phyloP scores from a whole-genome alignment of 2,797 vertebrate genomes.

The Brachymystax lenok region DNA sequence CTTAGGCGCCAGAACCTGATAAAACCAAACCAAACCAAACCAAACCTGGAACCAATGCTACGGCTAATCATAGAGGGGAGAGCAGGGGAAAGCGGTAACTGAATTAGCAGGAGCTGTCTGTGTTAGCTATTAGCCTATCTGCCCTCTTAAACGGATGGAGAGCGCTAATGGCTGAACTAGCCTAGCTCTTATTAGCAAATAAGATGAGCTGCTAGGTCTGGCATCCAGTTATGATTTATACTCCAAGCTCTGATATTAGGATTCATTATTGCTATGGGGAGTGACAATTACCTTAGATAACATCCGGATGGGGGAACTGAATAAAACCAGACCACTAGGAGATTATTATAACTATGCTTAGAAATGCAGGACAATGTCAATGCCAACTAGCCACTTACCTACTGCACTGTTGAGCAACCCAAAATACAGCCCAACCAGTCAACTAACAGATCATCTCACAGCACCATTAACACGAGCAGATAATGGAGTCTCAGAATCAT shows the following conservation, averaged over 20 bases:
- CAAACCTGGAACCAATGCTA: constrained; percentile 36
- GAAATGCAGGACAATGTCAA: background rate
- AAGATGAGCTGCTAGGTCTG: background rate
- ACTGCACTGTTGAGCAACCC: background rate
- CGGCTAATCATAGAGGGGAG: constrained; percentile 32
- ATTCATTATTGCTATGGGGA: constrained; percentile 8
- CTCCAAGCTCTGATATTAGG: background rate
- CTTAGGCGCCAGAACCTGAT: constrained; percentile 29
- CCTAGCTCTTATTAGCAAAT: background rate
- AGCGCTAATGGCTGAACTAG: constrained; percentile 22
- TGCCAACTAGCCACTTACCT: background rate
- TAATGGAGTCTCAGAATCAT: too few relatives aligned
- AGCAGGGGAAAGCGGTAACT: constrained; percentile 31
- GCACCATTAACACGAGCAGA: too few relatives aligned
- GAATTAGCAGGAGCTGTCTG: constrained; percentile 16
- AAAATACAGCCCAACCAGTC: background rate
- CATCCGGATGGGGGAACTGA: too few relatives aligned
- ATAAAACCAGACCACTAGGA: too few relatives aligned
- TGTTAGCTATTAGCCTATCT: constrained; percentile 29
- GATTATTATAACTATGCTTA: too few relatives aligned
- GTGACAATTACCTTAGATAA: background rate
- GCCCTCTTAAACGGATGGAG: constrained; percentile 9
- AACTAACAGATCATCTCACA: background rate
- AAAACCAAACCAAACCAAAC: constrained; percentile 27
- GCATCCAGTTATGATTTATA: constrained; percentile 12